Base-by-base conservation (phyloP, 2,113 vertebrate species). In the Aspidoscelis tigris region DNA sequence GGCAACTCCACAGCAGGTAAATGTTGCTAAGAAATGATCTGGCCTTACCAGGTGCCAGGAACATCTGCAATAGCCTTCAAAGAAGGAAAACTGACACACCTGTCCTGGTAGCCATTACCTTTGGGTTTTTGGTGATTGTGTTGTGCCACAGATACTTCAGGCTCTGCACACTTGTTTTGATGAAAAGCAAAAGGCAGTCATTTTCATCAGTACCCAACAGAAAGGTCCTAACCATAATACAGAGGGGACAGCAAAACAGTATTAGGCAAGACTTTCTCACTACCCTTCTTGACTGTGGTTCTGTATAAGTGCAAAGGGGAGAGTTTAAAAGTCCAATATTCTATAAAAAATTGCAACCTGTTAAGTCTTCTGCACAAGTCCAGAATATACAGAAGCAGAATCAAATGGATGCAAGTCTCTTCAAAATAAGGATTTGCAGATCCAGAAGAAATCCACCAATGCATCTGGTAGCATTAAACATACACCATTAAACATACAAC, bases 1-100 rank as follows among this genome's bases (percentile, higher is more conserved):
- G 71, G 96, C 93, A 83, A 93, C 89, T 74, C 93, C 14, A 61
- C 58, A 95, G 65, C 82, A 72, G 2, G 26, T 7, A 18, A 39
- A 2, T 2, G 20, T 24, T 0, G 0, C 78, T 77, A 87, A 78
- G 39, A 61, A 71, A 81, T 86, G 0, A 1, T 65, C 71, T 71
- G 50, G 82, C n/a, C 61, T 26, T 24, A 41, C 44, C 58, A 73
- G 18, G 21, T 0, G 0, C 1, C 78, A 77, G 80, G 43, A 43
- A 84, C 65, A 22, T 80, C 69, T 11, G 0, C 87, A 71, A 22
- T 69, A 66, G 76, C 84, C 44, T 24, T 76, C 33, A 12, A 77
- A 81, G 61, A 80, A 87, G 58, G 81, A 82, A 66, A 82, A 26
- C 76, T 75, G 39, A 76, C 89, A 87, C 87, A 83, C 77, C 7